These are phyloP conservation scores for Vidua chalybeata DNA, from an alignment of 2,113 vertebrate genomes.

Conservation along the genomic window DNA sequence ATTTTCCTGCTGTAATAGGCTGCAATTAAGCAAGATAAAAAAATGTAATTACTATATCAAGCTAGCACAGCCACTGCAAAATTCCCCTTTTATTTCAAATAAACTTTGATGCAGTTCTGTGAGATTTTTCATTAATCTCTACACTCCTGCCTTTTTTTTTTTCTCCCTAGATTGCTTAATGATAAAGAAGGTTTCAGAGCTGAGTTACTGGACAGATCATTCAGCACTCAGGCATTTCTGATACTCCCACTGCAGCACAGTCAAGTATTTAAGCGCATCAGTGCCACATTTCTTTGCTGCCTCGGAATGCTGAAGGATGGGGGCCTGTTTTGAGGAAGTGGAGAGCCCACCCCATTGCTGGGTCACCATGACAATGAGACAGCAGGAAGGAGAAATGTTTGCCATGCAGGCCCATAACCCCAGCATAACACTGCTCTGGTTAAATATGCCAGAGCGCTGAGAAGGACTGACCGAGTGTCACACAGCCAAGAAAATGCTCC, in stretches of 20 bases:
- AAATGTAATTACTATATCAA: background rate
- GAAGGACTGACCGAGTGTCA: background rate
- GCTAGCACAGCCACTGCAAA: background rate
- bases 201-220: background rate
- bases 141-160: background rate
- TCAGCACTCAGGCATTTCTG: background rate
- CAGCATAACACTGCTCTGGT: conserved; percentile 6
- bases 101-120: background rate
- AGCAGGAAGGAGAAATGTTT: conserved; percentile 69
- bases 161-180: background rate
- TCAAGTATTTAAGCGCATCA: conserved; percentile 69
- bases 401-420: conserved; percentile 60
- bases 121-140: background rate
- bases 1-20: background rate
- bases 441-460: conserved; percentile 52
- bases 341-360: background rate
- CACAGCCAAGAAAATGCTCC: conserved; percentile 1
- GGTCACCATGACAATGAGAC: conserved; percentile 73
- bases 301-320: conserved; percentile 47
- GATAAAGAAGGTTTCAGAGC: background rate
- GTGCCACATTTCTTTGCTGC: conserved; percentile 77
- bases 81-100: background rate
- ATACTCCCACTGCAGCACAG: conserved; percentile 11
- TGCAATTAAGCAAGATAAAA: background rate
- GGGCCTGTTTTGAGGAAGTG: conserved; percentile 5